Evolutionary conservation across 92 coral and sea anemone species (phyloP).

Genomic region (Paramuricea clavata): DNA sequence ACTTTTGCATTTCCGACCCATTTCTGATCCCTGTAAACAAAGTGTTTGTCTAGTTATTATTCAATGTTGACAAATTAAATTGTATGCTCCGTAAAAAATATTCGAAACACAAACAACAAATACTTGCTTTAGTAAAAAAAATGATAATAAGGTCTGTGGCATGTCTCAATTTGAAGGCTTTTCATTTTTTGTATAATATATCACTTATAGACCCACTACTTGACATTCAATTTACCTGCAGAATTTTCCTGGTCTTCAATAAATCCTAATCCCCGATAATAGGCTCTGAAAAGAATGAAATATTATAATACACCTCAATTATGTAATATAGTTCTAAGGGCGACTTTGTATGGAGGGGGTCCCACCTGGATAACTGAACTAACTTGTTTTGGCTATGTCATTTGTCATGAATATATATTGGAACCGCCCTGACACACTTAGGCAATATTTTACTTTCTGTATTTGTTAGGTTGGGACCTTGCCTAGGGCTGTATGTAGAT

Average conservation of each 20-base stretch:
- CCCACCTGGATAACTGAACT: too few relatives aligned
- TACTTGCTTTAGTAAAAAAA: neutral
- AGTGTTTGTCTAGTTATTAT: neutral
- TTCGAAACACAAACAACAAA: neutral
- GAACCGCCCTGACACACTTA: neutral
- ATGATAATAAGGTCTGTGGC: neutral
- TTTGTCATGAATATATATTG: neutral
- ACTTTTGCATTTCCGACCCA: neutral
- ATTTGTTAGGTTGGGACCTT: too few relatives aligned
- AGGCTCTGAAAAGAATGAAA: neutral
- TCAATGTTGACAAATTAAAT: neutral
- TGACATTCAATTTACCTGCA: neutral
- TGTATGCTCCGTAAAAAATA: neutral
- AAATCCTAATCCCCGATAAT: conserved; percentile 21
- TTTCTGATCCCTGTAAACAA: conserved; percentile 9
- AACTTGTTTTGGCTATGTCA: too few relatives aligned
- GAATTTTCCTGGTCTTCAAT: neutral
- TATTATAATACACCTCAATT: neutral
- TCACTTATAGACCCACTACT: too few relatives aligned
- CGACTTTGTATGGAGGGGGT: too few relatives aligned
- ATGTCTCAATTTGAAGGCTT: neutral
- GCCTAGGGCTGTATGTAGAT: too few relatives aligned
- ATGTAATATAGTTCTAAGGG: too few relatives aligned
- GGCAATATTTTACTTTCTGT: too few relatives aligned
- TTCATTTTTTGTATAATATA: too few relatives aligned